Evolutionary conservation across 1,140 invertebrate species (phyloP).

Genomic region (Gryon sp.): DNA sequence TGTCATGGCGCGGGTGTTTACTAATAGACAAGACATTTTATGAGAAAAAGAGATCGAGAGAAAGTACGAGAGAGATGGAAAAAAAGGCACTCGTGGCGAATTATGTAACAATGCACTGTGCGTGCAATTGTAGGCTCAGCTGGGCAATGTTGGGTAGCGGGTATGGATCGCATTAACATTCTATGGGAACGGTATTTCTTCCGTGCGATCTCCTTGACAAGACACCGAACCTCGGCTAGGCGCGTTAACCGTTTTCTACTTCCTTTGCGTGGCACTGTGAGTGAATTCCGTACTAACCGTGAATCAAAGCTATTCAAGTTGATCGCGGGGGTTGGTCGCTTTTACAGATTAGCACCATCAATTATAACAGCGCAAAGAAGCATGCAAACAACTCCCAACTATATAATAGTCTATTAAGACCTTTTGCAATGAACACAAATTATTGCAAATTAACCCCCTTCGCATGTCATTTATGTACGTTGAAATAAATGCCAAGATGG

Average conservation of each 20-base stretch:
- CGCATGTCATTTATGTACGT: slow-evolving; percentile 1
- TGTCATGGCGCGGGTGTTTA: slow-evolving; percentile 20
- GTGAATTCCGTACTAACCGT: slow-evolving; percentile 42
- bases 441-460: slow-evolving; percentile 23
- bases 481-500: slow-evolving; percentile 1
- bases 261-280: slow-evolving; percentile 50
- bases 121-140: slow-evolving; percentile 63
- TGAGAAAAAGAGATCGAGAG: no score
- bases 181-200: slow-evolving; percentile 73
- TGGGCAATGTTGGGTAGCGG: slow-evolving; percentile 52
- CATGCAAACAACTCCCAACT: slow-evolving; percentile 7
- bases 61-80: no score
- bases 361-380: slow-evolving; percentile 39
- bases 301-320: slow-evolving; percentile 31
- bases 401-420: slow-evolving; percentile 39
- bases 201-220: slow-evolving; percentile 67
- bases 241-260: slow-evolving; percentile 52
- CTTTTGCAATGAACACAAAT: slow-evolving; percentile 39
- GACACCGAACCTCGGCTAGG: slow-evolving; percentile 30
- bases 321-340: slow-evolving; percentile 45
- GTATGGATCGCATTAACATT: slow-evolving; percentile 72
- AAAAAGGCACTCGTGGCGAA: slow-evolving; percentile 36
- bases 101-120: slow-evolving; percentile 69
- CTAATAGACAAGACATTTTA: no score
- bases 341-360: slow-evolving; percentile 44